Percentiles rank a stretch among this genome's conserved stretches.
These are phyloP conservation scores for Syngnathus floridae DNA, from an alignment of 2,113 vertebrate species.

Conservation along the genomic window DNA sequence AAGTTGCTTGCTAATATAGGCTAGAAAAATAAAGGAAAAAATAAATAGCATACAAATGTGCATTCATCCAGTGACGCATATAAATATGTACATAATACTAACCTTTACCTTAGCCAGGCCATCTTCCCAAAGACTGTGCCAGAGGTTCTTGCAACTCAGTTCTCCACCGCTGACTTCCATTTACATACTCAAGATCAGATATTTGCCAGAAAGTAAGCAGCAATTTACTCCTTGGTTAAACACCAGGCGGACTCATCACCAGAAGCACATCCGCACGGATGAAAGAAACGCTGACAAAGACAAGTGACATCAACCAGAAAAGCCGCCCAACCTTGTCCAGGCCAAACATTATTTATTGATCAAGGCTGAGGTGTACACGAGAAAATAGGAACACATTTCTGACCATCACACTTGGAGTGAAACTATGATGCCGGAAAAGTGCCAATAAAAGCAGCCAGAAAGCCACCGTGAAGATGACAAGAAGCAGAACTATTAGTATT, in stretches of 20 bases:
- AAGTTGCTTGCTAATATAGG: background rate
- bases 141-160: constrained; percentile 26
- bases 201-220: constrained; percentile 47
- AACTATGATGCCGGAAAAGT: background rate
- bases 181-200: constrained; percentile 53
- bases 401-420: background rate
- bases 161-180: constrained; percentile 28
- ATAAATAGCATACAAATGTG: constrained; percentile 1
- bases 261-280: constrained; percentile 42
- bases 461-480: background rate
- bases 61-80: constrained; percentile 14
- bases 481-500: constrained; percentile 11
- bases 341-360: constrained; percentile 27
- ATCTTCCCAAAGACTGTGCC: constrained; percentile 27
- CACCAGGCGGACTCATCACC: constrained; percentile 40
- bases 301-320: constrained; percentile 36
- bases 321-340: constrained; percentile 38
- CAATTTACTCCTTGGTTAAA: constrained; percentile 65
- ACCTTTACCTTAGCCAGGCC: constrained; percentile 17
- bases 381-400: background rate
- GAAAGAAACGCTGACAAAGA: constrained; percentile 52
- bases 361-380: constrained; percentile 31
- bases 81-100: constrained; percentile 8
- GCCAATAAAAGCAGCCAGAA: background rate
- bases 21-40: too few species aligned